Evolutionary conservation across 2,797 vertebrate species (phyloP).

Genomic region (Crypturellus tataupa): DNA sequence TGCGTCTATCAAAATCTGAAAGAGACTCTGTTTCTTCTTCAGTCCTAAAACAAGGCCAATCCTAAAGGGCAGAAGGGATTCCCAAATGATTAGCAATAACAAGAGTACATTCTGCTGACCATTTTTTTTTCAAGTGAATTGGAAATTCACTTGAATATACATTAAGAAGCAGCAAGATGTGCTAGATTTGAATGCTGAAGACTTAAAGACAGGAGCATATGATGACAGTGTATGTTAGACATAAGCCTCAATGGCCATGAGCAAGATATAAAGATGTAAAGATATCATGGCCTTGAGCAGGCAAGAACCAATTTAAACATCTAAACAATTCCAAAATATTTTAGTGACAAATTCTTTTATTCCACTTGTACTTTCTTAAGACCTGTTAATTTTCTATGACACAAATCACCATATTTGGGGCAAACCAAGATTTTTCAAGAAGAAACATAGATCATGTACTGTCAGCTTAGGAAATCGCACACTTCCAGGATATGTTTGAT

Average conservation of each 20-base stretch:
- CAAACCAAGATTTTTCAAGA: background rate
- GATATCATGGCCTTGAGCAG: background rate
- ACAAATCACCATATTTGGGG: accelerated
- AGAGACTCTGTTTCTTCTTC: conserved; percentile 32
- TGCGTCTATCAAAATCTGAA: conserved; percentile 24
- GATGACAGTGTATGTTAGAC: background rate
- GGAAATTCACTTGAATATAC: too few species aligned
- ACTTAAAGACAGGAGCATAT: background rate
- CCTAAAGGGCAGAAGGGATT: conserved; percentile 37
- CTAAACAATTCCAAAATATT: background rate
- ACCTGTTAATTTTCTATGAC: background rate
- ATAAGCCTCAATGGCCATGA: background rate
- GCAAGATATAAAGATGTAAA: background rate
- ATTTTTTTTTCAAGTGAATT: background rate
- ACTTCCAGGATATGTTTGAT: conserved; percentile 10
- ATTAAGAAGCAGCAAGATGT: background rate
- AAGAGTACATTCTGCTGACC: conserved; percentile 10
- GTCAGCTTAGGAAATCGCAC: background rate
- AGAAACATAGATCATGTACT: background rate
- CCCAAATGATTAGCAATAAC: conserved; percentile 16
- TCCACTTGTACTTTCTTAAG: background rate
- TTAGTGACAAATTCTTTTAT: background rate
- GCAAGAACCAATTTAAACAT: background rate
- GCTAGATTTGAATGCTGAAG: background rate
- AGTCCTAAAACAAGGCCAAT: background rate